These are phyloP conservation scores for Pararge aegeria DNA, from an alignment of 1,140 invertebrate genomes.

Conservation along the genomic window DNA sequence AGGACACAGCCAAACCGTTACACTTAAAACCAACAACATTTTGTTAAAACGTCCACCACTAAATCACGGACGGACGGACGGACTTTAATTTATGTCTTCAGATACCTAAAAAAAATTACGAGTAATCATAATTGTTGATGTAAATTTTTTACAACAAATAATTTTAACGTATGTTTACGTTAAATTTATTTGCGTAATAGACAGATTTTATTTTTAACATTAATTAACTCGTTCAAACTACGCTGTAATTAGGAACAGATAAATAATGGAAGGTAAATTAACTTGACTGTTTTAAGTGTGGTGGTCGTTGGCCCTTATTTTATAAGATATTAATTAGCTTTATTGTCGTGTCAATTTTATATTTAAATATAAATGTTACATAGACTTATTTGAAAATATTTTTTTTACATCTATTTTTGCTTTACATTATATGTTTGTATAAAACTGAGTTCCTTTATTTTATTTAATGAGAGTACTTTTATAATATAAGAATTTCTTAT, in stretches of 20 bases:
- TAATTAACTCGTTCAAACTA: no score
- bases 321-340: constrained; percentile 20
- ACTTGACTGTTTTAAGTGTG: constrained; percentile 8
- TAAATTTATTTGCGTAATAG: no score
- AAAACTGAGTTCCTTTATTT: constrained; percentile 24
- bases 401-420: constrained; percentile 3
- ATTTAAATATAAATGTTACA: constrained; percentile 26
- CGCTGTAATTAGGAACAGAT: no score
- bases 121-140: no score
- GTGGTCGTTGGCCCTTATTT: neutral
- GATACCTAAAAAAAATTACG: no score
- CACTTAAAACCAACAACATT: neutral
- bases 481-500: neutral
- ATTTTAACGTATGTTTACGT: no score
- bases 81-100: no score
- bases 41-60: no score
- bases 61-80: no score
- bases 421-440: constrained; percentile 19
- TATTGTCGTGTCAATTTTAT: constrained; percentile 36
- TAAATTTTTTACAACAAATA: no score
- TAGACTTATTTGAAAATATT: constrained; percentile 4
- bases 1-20: constrained; percentile 11
- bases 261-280: no score
- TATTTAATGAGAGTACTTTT: neutral
- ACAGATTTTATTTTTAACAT: no score